A percentile compares a stretch with the other conserved stretches of the same genome.
Evolutionary conservation across 2,113 vertebrate species (phyloP).

Genomic region (Dasyprocta punctata): DNA sequence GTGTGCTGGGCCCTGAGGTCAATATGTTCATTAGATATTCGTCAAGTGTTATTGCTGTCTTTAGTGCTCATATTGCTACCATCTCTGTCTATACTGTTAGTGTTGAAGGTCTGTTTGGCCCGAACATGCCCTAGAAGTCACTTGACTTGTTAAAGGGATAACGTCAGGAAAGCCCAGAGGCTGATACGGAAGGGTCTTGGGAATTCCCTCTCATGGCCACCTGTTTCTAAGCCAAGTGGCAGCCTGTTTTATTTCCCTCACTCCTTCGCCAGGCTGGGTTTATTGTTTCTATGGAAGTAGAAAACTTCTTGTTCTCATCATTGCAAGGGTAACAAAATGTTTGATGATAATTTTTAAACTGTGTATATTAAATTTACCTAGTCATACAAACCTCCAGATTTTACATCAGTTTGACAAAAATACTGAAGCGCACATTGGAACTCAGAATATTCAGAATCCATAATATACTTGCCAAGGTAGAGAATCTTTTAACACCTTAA

Average conservation of each 20-base stretch:
- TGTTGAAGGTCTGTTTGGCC: neutral
- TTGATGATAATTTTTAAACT: neutral
- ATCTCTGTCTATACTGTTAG: neutral
- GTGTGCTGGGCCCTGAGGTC: neutral
- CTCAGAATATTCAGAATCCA: constrained; percentile 12
- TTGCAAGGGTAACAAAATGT: neutral
- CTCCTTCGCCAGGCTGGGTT: neutral
- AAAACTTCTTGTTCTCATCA: neutral
- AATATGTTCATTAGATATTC: neutral
- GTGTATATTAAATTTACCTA: neutral
- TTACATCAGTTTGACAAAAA: constrained; percentile 38
- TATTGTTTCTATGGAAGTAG: neutral
- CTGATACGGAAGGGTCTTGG: neutral
- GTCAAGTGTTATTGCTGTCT: neutral
- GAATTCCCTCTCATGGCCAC: neutral
- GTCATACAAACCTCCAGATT: neutral
- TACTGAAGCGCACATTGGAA: neutral
- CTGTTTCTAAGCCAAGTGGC: neutral
- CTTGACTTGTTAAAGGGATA: constrained; percentile 18
- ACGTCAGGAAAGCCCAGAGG: neutral
- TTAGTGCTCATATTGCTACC: neutral
- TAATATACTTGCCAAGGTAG: neutral
- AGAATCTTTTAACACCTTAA: neutral
- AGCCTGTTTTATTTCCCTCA: neutral
- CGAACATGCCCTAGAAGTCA: neutral